Base-by-base conservation (phyloP, 2,797 vertebrate species). In the Artibeus lituratus region DNA sequence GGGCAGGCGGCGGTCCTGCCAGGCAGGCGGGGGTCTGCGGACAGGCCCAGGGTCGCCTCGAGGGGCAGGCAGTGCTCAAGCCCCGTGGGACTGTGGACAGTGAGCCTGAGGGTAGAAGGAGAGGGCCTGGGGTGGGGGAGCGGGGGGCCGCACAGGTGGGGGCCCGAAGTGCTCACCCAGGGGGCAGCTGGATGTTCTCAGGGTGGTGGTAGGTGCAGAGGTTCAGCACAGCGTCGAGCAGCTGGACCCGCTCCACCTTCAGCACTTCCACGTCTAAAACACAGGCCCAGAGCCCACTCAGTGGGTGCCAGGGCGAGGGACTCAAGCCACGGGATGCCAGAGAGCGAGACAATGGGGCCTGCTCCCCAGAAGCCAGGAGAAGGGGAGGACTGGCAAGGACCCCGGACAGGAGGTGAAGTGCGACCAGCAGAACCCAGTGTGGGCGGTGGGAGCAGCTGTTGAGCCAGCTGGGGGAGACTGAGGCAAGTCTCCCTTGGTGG, bases 171-270 rank as follows among this genome's bases (percentile, higher is more conserved):
- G 8, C 8, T 94, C 98, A 99, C 99, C 99, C 99, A 0, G 99
- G 98, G 1, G 99, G 99, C n/a, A 99, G 99, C 98, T 99, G 99
- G 95, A 99, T 99, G 98, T 99, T 99, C 98, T 99, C 99, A 0
- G 99, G 99, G 95, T 99, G 99, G 97, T 99, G 99, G 42, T 99
- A 99, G 94, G 99, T 99, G 97, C 99, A 99, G 92, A 99, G 98
- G 97, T 99, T 99, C 87, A 99, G 98, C 80, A 99, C 99, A 0
- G 99, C 99, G 32, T 99, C 99, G 0, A 99, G 99, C 83, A 99
- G 98, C 93, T 99, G 99, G 97, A 99, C 99, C 97, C 99, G 98
- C 97, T 99, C 99, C 96, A 99, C 99, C 96, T 98, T 99, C 97
- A 99, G 98, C 94, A 99, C 99, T 49, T 99, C 99, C 1, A 99